Evolutionary conservation across 2,888 invertebrate species (phyloP), one percentile per base, ranked within the genome.

Genomic region (Cryptophagus acutangulus): DNA sequence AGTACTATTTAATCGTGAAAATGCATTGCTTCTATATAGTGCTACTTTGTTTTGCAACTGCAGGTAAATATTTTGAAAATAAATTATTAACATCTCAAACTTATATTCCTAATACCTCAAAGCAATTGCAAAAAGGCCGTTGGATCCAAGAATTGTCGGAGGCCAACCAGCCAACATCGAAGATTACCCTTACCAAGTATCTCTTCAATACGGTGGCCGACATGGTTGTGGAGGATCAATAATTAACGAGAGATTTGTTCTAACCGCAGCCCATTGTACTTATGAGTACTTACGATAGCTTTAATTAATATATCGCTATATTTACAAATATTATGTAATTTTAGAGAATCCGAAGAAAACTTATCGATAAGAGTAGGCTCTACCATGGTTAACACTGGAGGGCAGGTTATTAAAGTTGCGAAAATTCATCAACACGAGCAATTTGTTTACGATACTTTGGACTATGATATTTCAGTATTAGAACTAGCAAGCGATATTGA

Each of bases 141-240:
- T 18, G 3, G 10, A n/a, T 9, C 12, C 36, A 33, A 41, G 51
- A 65, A 14, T 77, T n/a, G 70, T 72, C 0, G 76, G 76, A 0
- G 71, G 71, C 1, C 70, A 72, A 56, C 70, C 71, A 0, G 74
- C 54, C 3, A 43, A 72, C 0, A 77, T 77, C 44, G 62, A 66
- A 0, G 71, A 73, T 0, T 71, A 74, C 1, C 77, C 77, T 1
- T 76, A 76, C 70, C 76, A 76, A 56, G 71, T 74, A 10, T 76
- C 76, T 0, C 54, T 77, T 2, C 52, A 72, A 3, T 71, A 72
- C 55, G 66, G 67, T 48, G 67, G 67, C 0, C 66, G 63, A 43
- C 75, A 75, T n/a, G 71, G 71, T 43, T 77, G 77, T 40, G 77
- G 77, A 0, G 77, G 72, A 0, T 73, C 74, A 0, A 71, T 76